Conservation (phyloP, 1,140 invertebrate species). For the Bombus consobrinus region DNA sequence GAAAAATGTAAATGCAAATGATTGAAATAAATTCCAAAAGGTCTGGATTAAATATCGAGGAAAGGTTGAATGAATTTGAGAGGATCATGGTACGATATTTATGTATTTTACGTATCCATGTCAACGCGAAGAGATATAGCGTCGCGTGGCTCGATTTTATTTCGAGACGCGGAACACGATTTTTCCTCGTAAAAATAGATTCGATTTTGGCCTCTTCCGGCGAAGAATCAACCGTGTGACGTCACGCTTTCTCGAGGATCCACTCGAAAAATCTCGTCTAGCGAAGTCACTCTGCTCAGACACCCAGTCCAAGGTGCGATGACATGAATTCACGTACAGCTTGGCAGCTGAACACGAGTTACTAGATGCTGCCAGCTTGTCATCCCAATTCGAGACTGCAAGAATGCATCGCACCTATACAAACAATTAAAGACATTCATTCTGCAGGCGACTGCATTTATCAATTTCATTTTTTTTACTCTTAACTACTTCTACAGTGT, state of each 20-base stretch:
- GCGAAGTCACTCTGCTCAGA: conserved; percentile 36
- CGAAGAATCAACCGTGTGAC: conserved; percentile 41
- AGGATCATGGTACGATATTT: neutral
- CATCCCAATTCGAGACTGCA: conserved; percentile 17
- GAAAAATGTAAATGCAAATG: neutral
- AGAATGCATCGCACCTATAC: conserved; percentile 9
- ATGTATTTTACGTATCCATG: conserved; percentile 21
- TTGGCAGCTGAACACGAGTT: conserved; percentile 54
- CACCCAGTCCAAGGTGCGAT: conserved; percentile 52
- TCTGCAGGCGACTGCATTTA: neutral
- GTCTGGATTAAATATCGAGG: neutral
- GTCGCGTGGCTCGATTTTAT: conserved; percentile 60
- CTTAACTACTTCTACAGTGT: too few relatives aligned
- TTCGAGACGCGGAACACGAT: conserved; percentile 66
- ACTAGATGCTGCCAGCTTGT: conserved; percentile 39
- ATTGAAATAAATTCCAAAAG: neutral
- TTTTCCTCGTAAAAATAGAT: conserved; percentile 58
- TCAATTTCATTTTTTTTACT: neutral
- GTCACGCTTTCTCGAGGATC: conserved; percentile 52
- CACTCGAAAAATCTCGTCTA: conserved; percentile 40
- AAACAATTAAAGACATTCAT: conserved; percentile 10
- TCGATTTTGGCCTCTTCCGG: conserved; percentile 45
- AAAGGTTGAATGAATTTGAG: conserved; percentile 8
- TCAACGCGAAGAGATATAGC: conserved; percentile 39
- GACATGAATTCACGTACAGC: conserved; percentile 56